Base-by-base conservation (phyloP, 30 jellyfish, hydroid and myxozoan species). In the Turritopsis rubra region DNA sequence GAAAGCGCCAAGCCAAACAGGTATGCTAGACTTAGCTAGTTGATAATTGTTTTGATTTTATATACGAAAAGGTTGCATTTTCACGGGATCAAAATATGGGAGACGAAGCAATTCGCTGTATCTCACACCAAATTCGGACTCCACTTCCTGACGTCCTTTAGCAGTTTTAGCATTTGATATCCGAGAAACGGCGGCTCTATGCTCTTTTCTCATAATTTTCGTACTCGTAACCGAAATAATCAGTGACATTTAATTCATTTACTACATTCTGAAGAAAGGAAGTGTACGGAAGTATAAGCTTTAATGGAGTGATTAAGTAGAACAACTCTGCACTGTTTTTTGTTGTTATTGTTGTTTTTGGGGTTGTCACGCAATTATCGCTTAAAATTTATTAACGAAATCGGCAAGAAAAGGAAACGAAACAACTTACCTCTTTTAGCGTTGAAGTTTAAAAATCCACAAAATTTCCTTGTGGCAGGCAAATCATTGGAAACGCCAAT, bases 401-500 rank as follows among this genome's bases (percentile, higher is more conserved):
- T 3, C 13, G 60, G 60, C 60, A 41, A 3, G 13, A 41, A 41
- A 68, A 27, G 16, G 16, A 68, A 19, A 9, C 19, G 30, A 68
- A 68, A 68, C 9, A n/a, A n/a, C 73, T 68, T 0, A 68, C 82
- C 82, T 74, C 16, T 23, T n/a, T 23, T 23, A 13, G 65, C 82
- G 23, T 74, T 74, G 65, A 23, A 29, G 13, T 26, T 29, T 0
- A 74, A 29, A 29, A 74, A 74, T n/a, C 82, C 82, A 74, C 82
- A 26, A 16, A 74, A 29, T 29, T 74, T 74, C 41, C 82, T 26
- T 23, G 82, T 74, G 16, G 82, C 82, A 16, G 82, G 82, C 7
- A 74, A 9, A 74, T 74, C 82, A 74, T 29, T 23, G 9, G 82
- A 74, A 9, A 29, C 60, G 13, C 54, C 52, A 20, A 74, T 74